Evolutionary conservation across 2,888 invertebrate genomes (phyloP).

Genomic region (Polydesmus complanatus): DNA sequence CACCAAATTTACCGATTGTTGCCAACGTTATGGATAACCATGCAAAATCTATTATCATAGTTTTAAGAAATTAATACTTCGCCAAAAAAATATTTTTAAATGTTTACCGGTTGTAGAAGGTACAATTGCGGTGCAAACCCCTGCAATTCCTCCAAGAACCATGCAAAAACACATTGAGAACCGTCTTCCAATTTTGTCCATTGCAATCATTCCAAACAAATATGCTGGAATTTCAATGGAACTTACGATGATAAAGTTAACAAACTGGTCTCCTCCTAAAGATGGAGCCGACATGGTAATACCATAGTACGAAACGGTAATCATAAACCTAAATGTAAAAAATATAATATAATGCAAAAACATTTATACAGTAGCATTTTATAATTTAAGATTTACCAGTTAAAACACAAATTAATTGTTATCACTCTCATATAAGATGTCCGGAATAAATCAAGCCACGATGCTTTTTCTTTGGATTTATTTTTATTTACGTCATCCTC

Average conservation of each 20-base stretch:
- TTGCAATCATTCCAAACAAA: constrained; percentile 17
- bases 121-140: constrained; percentile 10
- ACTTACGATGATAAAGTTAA: constrained; percentile 17
- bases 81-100: background rate
- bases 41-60: constrained; percentile 13
- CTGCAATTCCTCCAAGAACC: constrained; percentile 17
- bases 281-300: constrained; percentile 21
- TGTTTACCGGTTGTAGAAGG: background rate
- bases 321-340: constrained; percentile 14
- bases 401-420: background rate
- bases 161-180: constrained; percentile 11
- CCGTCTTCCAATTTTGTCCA: constrained; percentile 17
- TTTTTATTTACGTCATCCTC: no score
- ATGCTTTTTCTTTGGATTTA: background rate
- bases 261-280: constrained; percentile 17
- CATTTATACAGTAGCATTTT: background rate
- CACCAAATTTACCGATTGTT: constrained; percentile 60
- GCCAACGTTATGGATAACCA: constrained; percentile 40
- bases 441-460: background rate
- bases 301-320: constrained; percentile 20
- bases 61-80: background rate
- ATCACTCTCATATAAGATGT: background rate
- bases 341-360: background rate
- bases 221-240: constrained; percentile 20
- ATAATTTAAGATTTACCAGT: background rate